These are phyloP conservation scores for Thaumatotibia leucotreta DNA, from an alignment of 1,140 invertebrate genomes.

Conservation along the genomic window DNA sequence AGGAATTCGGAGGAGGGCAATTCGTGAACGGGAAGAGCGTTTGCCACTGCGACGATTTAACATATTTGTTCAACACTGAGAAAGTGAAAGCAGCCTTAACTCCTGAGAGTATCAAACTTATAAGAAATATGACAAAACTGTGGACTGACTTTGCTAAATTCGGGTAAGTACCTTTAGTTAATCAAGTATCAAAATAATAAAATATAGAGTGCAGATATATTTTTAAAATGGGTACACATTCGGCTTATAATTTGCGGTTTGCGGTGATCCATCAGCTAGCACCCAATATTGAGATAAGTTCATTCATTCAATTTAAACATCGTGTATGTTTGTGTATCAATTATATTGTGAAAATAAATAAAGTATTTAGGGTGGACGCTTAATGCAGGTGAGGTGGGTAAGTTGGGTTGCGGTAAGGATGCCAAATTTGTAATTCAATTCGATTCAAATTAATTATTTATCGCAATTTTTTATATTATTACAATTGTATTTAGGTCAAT, in stretches of 20 bases:
- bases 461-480: too few species aligned
- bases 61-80: constrained; percentile 2
- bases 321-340: too few species aligned
- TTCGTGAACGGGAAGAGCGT: background rate
- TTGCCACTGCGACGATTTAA: constrained; percentile 3
- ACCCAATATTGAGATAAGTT: background rate
- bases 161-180: background rate
- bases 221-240: background rate
- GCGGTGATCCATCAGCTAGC: background rate
- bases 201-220: background rate
- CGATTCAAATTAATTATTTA: too few species aligned
- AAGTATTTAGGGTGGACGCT: too few species aligned
- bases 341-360: too few species aligned
- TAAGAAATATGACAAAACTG: constrained; percentile 7
- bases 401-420: too few species aligned
- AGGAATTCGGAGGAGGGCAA: background rate
- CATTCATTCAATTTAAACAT: too few species aligned
- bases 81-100: background rate
- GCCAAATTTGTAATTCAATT: too few species aligned
- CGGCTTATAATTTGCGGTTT: background rate
- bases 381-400: too few species aligned
- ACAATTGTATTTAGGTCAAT: too few species aligned
- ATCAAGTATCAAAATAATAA: background rate
- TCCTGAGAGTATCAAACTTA: background rate
- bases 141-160: constrained; percentile 17